These are phyloP conservation scores for Parascotia fuliginaria DNA, from an alignment of 2,888 invertebrate species.

Conservation along the genomic window DNA sequence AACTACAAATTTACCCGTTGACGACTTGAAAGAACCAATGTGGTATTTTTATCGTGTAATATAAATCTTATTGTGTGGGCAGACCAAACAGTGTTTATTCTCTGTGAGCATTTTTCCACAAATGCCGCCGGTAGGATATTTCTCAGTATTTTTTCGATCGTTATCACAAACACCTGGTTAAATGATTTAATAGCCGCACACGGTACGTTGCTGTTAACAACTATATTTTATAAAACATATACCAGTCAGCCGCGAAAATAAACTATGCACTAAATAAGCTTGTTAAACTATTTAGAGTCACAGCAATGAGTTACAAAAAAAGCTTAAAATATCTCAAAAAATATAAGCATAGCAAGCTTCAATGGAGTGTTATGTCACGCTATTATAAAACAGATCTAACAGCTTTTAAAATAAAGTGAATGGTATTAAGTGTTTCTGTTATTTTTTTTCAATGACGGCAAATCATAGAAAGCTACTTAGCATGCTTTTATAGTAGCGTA, in stretches of 20 bases:
- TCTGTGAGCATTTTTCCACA: conserved; percentile 56
- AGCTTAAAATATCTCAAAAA: conserved; percentile 24
- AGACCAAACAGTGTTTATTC: conserved; percentile 60
- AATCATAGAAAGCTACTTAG: no score
- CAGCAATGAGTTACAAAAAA: conserved; percentile 17
- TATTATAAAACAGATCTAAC: conserved; percentile 12
- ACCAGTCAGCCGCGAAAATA: conserved; percentile 30
- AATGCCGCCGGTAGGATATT: conserved; percentile 29
- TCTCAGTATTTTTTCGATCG: conserved; percentile 28
- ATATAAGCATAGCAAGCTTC: conserved; percentile 14
- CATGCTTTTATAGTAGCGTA: no score
- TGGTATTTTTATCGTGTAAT: conserved; percentile 76
- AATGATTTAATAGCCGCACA: conserved; percentile 48
- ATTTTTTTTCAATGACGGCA: not conserved
- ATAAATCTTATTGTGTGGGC: conserved; percentile 80
- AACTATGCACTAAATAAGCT: conserved; percentile 27
- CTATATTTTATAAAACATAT: conserved; percentile 38
- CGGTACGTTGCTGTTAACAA: conserved; percentile 26
- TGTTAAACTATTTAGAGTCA: conserved; percentile 22
- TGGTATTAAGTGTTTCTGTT: not conserved
- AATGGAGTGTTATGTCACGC: conserved; percentile 19
- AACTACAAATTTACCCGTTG: conserved; percentile 49
- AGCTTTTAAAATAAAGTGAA: conserved; percentile 6
- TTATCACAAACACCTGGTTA: conserved; percentile 43
- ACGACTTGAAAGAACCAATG: conserved; percentile 66